Base-by-base conservation (phyloP, 2,797 vertebrate genomes). In the Phoeniculus purpureus region DNA sequence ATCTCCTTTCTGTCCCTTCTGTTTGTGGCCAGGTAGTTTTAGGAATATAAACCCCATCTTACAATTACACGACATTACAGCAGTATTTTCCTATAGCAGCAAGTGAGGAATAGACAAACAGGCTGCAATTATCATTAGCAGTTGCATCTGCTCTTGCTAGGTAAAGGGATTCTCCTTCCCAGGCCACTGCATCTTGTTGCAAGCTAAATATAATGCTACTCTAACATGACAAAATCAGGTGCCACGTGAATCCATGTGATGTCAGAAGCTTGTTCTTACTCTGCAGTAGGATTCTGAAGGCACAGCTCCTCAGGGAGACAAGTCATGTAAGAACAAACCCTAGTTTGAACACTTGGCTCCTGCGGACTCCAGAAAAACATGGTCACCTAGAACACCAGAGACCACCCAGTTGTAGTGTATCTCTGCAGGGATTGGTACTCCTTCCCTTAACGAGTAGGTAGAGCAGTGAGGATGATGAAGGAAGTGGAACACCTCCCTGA, bases 1-100 rank as follows among this genome's bases (percentile, higher is more conserved):
- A 91, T 61, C 40, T 82, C 77, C 61, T 92, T 93, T 87, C 85
- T 91, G 71, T 85, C 65, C 85, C 67, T 92, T 92, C 82, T 91
- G 64, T 61, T 71, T 81, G 85, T 84, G 89, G 47, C 64, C 67
- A 70, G 7, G 56, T 51, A 81, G 80, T 71, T 81, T 79, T 11
- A 91, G 61, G 58, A 90, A 67, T 45, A 65, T 26, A 82, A 95
- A 93, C 48, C 60, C 67, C 58, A 80, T 88, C 76, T 65, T 65
- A 10, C 51, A 52, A 76, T 83, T 73, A 84, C 47, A 47, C 67
- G 85, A 79, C n/a, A 76, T 51, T 43, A 32, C 43, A 59, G 67
- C 5, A 56, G 23, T 29, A 88, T 86, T 90, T 86, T 67, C 78
- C 83, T 59, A 8, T 47, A 87, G 75, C 47, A 88, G 23, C 29